Base-by-base conservation (phyloP, 2,113 vertebrate genomes). In the Proteles cristata region DNA sequence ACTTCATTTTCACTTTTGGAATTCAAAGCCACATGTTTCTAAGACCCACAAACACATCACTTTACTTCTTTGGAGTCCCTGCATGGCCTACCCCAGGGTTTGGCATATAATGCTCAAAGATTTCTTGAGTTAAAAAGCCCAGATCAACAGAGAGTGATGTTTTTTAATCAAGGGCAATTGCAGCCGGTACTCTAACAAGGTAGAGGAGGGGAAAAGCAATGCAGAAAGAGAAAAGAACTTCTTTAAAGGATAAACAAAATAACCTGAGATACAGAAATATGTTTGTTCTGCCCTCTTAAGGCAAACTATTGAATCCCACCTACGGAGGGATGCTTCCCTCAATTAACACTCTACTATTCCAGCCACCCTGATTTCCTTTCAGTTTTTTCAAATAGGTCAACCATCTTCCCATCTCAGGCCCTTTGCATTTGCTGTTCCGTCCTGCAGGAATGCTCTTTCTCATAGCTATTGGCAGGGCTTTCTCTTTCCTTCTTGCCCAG, bases 1-100 rank as follows among this genome's bases (percentile, higher is more conserved):
- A 90, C 92, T 82, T 95, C 93, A 96, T 97, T 93, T 91, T 96
- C 96, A 96, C 87, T 81, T 93, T 63, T 7, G 53, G 77, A 96
- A 97, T 97, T 95, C 96, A 95, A 95, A 96, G 93, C 88, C 25
- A 0, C 0, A 0, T 26, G 50, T 58, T 92, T 77, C 79, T 53
- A 28, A 88, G 87, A 25, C 63, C 87, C 76, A 39, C 16, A 43
- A 43, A 93, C 55, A 68, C 81, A 31, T 73, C 61, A 2, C 28
- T 58, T n/a, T 43, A 11, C 55, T 74, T 43, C 85, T 89, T 87
- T 25, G 8, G 25, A 81, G 31, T 11, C 73, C 66, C 81, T 9
- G 61, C 53, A 11, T 76, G 55, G 35, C 66, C 77, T 68, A 33
- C 31, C 33, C 65, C 65, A 8, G 83, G 65, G 45, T 61, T 79